Conservation (phyloP, 2,113 vertebrate genomes). For the Dinomys branickii region DNA sequence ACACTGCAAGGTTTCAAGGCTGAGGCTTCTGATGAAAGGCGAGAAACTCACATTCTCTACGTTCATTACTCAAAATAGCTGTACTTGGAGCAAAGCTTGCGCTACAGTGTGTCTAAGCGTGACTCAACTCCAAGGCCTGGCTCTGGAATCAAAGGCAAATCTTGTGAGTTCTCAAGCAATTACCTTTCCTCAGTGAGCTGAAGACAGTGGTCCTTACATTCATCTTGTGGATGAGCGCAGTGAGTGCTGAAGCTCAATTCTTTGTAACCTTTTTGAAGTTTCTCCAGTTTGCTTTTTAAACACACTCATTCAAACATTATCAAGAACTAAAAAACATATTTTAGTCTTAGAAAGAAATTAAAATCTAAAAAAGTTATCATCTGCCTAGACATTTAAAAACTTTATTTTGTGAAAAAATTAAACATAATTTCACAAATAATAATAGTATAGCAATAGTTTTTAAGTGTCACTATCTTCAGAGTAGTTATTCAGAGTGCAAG, state of each 20-base stretch:
- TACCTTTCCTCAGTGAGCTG: background rate
- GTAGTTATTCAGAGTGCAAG: background rate
- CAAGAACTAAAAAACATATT: background rate
- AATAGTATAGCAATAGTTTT: background rate
- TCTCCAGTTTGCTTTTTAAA: background rate
- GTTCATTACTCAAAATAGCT: background rate
- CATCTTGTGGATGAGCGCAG: fast-evolving
- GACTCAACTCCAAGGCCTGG: background rate
- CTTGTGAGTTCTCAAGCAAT: background rate
- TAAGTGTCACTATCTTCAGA: background rate
- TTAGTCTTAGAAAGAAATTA: background rate
- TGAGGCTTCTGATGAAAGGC: background rate
- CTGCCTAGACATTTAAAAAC: background rate
- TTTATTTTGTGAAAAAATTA: background rate
- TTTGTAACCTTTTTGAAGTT: background rate
- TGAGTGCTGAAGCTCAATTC: background rate
- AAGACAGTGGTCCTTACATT: background rate
- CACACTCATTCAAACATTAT: background rate
- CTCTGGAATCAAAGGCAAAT: background rate
- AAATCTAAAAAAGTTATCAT: background rate
- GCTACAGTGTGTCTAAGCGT: too few relatives aligned
- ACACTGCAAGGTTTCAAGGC: background rate
- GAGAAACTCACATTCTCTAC: background rate
- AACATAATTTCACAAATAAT: background rate
- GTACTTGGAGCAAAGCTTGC: background rate